These are phyloP conservation scores for Flexamia atlantica DNA, from an alignment of 2,888 invertebrate species.

Conservation along the genomic window DNA sequence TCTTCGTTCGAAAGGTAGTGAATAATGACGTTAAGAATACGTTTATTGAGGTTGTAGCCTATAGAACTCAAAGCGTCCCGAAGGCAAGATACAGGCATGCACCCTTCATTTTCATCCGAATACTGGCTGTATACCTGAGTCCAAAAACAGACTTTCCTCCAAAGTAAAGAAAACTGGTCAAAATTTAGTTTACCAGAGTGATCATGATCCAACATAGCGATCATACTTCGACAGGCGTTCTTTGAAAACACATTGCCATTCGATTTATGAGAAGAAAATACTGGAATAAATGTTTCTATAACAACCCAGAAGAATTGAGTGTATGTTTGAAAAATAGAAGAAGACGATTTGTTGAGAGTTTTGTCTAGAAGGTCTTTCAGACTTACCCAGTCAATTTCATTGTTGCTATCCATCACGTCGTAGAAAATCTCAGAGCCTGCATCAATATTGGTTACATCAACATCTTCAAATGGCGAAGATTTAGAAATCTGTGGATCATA, in stretches of 20 bases:
- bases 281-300: neutral
- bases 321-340: neutral
- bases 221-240: constrained; percentile 3
- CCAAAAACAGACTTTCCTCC: neutral
- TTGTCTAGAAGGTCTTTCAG: neutral
- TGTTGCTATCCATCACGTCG: neutral
- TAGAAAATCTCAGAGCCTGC: neutral
- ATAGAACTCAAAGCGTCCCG: neutral
- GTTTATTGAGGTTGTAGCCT: neutral
- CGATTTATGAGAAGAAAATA: neutral
- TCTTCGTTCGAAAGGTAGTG: neutral
- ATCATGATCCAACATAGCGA: constrained; percentile 26
- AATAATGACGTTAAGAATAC: neutral
- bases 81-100: neutral
- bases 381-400: neutral
- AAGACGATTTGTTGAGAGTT: neutral
- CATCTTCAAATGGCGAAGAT: neutral
- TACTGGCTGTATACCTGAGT: neutral
- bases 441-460: neutral
- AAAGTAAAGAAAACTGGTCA: neutral
- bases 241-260: neutral
- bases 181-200: constrained; percentile 20
- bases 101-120: neutral
- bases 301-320: neutral
- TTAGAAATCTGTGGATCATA: neutral